phyloP scores from a whole-genome alignment of 2,113 vertebrate genomes.

The Heliornis fulica region DNA sequence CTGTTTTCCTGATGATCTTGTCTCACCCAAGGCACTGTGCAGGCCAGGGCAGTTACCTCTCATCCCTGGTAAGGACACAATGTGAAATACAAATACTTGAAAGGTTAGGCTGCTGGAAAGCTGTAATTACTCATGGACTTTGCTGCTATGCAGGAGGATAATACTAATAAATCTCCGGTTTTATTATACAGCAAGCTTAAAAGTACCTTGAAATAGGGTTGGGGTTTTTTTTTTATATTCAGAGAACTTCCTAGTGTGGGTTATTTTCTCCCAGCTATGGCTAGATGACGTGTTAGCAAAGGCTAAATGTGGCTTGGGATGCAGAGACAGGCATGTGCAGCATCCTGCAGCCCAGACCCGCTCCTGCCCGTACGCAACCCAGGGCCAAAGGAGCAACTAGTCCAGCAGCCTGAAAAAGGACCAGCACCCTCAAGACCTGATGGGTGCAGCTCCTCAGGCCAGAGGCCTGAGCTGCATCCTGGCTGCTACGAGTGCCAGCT shows the following conservation, averaged over 20 bases:
- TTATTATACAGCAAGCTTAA: background rate
- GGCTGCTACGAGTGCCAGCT: too few species aligned
- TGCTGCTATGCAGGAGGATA: background rate
- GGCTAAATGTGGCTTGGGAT: background rate
- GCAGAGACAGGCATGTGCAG: background rate
- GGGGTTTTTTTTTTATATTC: background rate
- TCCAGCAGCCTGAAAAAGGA: background rate
- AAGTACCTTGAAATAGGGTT: background rate
- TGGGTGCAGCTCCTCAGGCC: background rate
- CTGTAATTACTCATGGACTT: background rate
- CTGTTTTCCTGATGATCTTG: slow-evolving; percentile 25
- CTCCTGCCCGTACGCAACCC: background rate
- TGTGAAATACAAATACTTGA: background rate
- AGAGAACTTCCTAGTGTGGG: background rate
- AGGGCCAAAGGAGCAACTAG: background rate
- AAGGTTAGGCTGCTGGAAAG: background rate
- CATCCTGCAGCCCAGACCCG: background rate
- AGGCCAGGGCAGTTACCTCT: background rate
- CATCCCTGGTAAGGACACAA: background rate
- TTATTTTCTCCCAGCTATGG: background rate
- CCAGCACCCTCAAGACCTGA: background rate
- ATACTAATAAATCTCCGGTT: background rate
- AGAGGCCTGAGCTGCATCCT: background rate
- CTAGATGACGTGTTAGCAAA: background rate
- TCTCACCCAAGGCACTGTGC: slow-evolving; percentile 27